These are phyloP conservation scores for Petrocephalus zakoni DNA, from an alignment of 2,113 vertebrate species.

Conservation along the genomic window DNA sequence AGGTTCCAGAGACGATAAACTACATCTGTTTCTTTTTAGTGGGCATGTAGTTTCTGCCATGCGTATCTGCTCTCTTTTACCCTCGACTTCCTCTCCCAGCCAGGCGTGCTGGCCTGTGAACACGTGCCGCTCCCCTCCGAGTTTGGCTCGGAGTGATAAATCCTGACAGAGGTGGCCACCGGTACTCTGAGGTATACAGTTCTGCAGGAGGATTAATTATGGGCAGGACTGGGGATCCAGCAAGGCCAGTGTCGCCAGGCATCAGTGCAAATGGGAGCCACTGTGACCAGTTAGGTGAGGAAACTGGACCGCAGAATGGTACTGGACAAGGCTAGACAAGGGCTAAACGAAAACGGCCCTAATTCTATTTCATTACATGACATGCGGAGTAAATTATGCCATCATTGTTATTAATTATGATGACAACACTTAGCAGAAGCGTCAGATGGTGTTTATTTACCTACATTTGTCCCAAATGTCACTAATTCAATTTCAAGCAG, in stretches of 20 bases:
- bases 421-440: background rate
- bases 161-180: background rate
- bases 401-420: background rate
- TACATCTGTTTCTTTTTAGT: background rate
- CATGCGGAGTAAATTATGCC: background rate
- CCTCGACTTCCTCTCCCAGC: background rate
- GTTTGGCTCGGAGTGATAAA: background rate
- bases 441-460: background rate
- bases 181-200: background rate
- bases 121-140: background rate
- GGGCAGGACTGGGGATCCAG: background rate
- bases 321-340: background rate
- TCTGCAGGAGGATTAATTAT: background rate
- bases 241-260: background rate
- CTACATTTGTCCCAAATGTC: background rate
- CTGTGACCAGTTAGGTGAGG: background rate
- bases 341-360: background rate
- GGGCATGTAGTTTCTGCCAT: background rate
- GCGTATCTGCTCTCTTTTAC: background rate
- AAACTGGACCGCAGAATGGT: background rate
- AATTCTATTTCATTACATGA: background rate
- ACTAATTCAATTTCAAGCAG: background rate
- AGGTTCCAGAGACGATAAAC: background rate
- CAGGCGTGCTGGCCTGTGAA: background rate
- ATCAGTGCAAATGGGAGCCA: background rate